A percentile compares a stretch with the other conserved stretches of the same genome.
phyloP scores from a whole-genome alignment of 1,140 invertebrate species.

The Euwallacea fornicatus region DNA sequence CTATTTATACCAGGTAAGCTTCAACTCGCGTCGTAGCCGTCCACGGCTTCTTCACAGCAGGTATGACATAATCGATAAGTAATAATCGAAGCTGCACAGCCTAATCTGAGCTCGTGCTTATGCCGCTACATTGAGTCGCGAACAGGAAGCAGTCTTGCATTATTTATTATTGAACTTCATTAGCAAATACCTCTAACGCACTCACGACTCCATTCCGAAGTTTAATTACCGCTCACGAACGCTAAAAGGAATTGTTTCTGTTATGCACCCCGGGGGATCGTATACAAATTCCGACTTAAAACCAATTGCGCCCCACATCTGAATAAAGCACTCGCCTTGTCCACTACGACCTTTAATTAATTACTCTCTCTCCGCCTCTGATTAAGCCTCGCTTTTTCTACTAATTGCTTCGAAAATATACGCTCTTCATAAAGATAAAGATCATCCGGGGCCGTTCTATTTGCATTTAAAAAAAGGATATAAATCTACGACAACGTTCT shows the following conservation, averaged over 20 bases:
- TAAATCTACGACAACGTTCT: conserved; percentile 22
- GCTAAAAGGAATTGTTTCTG: not conserved
- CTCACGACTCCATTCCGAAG: not conserved
- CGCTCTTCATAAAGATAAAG: conserved; percentile 28
- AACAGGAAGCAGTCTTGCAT: not conserved
- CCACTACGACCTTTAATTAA: conserved; percentile 24
- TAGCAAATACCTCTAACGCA: conserved; percentile 2
- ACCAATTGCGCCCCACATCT: conserved; percentile 7
- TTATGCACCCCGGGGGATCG: not conserved
- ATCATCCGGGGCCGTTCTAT: conserved; percentile 25
- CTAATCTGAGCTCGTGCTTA: too few species aligned
- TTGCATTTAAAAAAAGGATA: conserved; percentile 31
- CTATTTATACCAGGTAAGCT: too few species aligned
- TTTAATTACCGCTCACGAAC: not conserved
- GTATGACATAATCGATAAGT: too few species aligned
- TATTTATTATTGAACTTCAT: not conserved
- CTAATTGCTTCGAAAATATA: conserved; percentile 32
- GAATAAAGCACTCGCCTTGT: conserved; percentile 5
- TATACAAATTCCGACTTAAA: not conserved
- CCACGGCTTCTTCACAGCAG: too few species aligned
- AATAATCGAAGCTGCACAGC: too few species aligned
- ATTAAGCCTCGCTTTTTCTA: conserved; percentile 31
- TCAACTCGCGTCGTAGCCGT: too few species aligned
- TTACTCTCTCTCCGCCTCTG: conserved; percentile 22
- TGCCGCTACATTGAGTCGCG: not conserved